Evolutionary conservation across 2,113 vertebrate genomes (phyloP), one percentile per base, ranked within the genome.

Genomic region (Sylvietta virens): DNA sequence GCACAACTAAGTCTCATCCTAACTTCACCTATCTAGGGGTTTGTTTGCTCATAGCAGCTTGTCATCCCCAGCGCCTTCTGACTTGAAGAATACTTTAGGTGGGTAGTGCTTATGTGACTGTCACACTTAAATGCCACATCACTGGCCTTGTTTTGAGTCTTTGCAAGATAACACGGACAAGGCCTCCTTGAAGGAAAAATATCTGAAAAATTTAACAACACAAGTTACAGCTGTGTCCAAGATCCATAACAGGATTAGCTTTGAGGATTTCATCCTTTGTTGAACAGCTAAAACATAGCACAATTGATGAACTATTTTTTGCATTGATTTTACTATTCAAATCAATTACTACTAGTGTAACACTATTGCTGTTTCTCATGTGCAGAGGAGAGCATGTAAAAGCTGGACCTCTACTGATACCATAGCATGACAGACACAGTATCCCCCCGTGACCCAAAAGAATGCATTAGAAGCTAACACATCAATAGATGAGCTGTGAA

Each of bases 301-400:
- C 10, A 81, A 61, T 1, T 6, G 2, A 81, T 56, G 19, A 95
- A 86, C n/a, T 48, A 53, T 8, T 90, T 86, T 86, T 88, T 83
- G 51, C 9, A 88, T 33, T 82, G 42, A 67, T 54, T 82, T 83
- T 64, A 62, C 31, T 51, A 58, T 60, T 86, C 21, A 88, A 77
- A 74, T 45, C 11, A 77, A 62, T 62, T 86, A 76, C 18, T 61
- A 18, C 45, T 60, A 64, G 24, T 60, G 56, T 60, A 86, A 64
- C 31, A 64, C 15, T 33, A 62, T 28, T 60, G 51, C 30, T 45
- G 7, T 62, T 51, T 74, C 22, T 78, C 35, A 44, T 4, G 26
- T 27, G 26, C 22, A 56, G 0, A 1, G 18, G 15, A 88, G 24
- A 67, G 67, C 24, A 50, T 0, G 0, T 26, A 53, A 77, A 15